Evolutionary conservation across 1,140 invertebrate species (phyloP).

Genomic region (Papilio glaucus): DNA sequence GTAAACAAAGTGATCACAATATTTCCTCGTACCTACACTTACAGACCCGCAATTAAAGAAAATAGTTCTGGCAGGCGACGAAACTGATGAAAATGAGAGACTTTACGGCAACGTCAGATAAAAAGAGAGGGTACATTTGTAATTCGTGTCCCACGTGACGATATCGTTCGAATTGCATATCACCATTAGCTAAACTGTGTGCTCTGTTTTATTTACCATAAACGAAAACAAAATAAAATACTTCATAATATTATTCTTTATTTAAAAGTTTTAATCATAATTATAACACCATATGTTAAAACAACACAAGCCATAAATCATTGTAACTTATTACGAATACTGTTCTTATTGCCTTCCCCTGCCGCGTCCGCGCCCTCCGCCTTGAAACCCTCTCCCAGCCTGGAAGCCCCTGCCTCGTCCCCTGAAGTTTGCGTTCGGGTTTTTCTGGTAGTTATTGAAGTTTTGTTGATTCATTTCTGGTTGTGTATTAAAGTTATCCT

Average conservation of each 20-base stretch:
- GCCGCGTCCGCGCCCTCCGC: conserved; percentile 51
- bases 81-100: too few species aligned
- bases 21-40: too few species aligned
- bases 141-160: too few species aligned
- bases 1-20: too few species aligned
- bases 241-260: neutral
- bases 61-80: too few species aligned
- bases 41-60: too few species aligned
- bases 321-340: neutral
- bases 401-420: conserved; percentile 55
- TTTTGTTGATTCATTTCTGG: conserved; percentile 46
- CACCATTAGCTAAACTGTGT: too few species aligned
- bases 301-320: neutral
- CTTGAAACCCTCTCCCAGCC: conserved; percentile 39
- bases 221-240: neutral
- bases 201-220: too few species aligned
- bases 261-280: conserved; percentile 8
- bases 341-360: conserved; percentile 7
- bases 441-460: conserved; percentile 51
- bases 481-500: conserved; percentile 46
- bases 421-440: conserved; percentile 55
- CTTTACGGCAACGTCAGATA: too few species aligned
- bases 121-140: too few species aligned
- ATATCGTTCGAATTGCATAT: too few species aligned
- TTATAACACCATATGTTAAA: neutral